phyloP scores from a whole-genome alignment of 2,797 vertebrate genomes.

The Nyctibius grandis region DNA sequence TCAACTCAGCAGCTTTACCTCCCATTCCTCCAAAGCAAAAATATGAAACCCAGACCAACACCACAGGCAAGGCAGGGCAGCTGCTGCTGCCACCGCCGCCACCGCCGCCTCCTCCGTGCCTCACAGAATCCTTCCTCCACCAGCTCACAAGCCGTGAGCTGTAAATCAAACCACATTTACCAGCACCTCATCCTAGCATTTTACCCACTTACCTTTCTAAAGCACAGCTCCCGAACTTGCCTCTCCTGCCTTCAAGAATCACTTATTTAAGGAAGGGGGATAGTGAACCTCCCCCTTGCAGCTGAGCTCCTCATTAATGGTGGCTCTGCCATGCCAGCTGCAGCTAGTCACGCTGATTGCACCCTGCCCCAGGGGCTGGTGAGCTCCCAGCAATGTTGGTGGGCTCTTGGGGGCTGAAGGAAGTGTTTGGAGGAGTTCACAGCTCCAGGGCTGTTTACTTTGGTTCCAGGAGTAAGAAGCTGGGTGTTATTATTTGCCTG shows the following conservation, averaged over 20 bases:
- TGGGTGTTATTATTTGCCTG: not conserved
- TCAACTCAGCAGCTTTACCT: not conserved
- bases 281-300: accelerated
- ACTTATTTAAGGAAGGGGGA: not conserved
- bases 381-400: not conserved
- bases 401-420: not conserved
- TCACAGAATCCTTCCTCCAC: not conserved
- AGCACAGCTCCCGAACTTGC: not conserved
- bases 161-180: not conserved
- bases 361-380: accelerated
- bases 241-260: not conserved
- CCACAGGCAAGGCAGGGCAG: too few relatives aligned
- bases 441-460: not conserved
- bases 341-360: not conserved
- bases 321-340: not conserved
- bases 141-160: not conserved
- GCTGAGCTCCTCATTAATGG: not conserved
- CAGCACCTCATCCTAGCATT: not conserved
- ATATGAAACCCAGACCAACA: not conserved
- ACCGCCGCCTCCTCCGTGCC: accelerated
- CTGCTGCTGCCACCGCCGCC: too few relatives aligned
- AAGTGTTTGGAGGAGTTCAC: not conserved
- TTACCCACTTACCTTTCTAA: not conserved
- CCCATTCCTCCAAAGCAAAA: not conserved
- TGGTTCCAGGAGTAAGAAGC: not conserved